phyloP scores from a whole-genome alignment of 2,797 vertebrate genomes.

The Sebastes matsubarae region DNA sequence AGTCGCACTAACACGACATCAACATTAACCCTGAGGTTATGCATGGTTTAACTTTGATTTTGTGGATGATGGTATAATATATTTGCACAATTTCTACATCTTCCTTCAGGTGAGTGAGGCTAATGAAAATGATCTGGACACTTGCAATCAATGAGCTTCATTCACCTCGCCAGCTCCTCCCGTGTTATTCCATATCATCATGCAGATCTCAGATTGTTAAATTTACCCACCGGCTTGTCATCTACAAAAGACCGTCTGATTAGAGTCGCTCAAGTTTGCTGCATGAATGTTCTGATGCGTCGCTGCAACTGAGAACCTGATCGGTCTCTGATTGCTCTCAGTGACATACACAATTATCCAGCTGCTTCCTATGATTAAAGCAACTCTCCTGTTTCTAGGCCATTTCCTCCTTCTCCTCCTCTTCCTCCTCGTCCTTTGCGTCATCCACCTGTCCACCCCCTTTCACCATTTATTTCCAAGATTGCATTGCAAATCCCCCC shows the following conservation, averaged over 20 bases:
- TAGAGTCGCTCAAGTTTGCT: slow-evolving; percentile 53
- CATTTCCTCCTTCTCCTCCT: slow-evolving; percentile 37
- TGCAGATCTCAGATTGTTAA: slow-evolving; percentile 30
- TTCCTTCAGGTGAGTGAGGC: slow-evolving; percentile 36
- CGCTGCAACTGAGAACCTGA: slow-evolving; percentile 29
- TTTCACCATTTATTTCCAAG: slow-evolving; percentile 4
- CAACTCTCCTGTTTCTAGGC: slow-evolving; percentile 58
- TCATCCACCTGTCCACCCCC: slow-evolving; percentile 50
- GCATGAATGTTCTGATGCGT: slow-evolving; percentile 45
- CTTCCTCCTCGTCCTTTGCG: background rate
- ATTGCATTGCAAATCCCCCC: background rate
- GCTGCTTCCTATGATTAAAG: slow-evolving; percentile 76
- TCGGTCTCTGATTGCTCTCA: slow-evolving; percentile 61
- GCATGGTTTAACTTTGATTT: background rate
- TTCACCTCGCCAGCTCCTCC: slow-evolving; percentile 19
- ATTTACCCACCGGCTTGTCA: slow-evolving; percentile 50
- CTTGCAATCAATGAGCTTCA: slow-evolving; percentile 30
- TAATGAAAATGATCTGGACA: slow-evolving; percentile 38
- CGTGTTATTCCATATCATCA: slow-evolving; percentile 38
- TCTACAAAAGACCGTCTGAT: slow-evolving; percentile 68
- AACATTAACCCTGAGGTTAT: background rate
- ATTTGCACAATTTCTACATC: background rate
- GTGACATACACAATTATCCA: slow-evolving; percentile 72
- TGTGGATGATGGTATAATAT: background rate
- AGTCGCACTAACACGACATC: background rate